Evolutionary conservation across 2,113 vertebrate species (phyloP), one percentile per base, ranked within the genome.

Genomic region (Corythornis vintsioides): DNA sequence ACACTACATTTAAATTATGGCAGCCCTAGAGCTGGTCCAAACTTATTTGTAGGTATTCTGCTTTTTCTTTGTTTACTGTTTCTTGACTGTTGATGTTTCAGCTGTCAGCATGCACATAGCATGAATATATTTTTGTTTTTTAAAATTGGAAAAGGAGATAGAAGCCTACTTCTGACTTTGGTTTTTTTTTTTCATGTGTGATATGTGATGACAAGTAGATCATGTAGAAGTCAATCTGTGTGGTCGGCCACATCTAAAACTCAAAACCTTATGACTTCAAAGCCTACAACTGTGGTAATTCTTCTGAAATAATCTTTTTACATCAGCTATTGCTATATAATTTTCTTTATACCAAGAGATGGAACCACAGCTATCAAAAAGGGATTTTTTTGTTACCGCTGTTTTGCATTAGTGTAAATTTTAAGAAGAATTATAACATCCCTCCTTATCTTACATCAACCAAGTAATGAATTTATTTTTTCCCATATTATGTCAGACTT

Each of bases 221-320:
- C 67, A 26, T 94, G 91, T 95, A 94, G 83, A 96, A 97, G 93
- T 96, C 96, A 96, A 26, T 92, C 93, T 92, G 42, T 92, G 42
- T 88, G 89, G 71, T 86, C 85, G 92, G 57, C 78, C 75, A 90
- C 19, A 66, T 90, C 65, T 78, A 95, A 97, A 96, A 84, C n/a
- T 74, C 75, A 91, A 89, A 89, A 75, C 15, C 33, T 69, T 74
- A 57, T 2, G 1, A 25, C 69, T 89, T 93, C 28, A n/a, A 52
- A 52, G 24, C 25, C 25, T 52, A 52, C 26, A 53, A 74, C 93
- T 20, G 16, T 31, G n/a, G 35, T 83, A 94, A 78, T 40, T 52
- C 28, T 35, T 50, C 52, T 66, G 69, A 79, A 90, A 87, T 75
- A 91, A 83, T 45, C 18, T 25, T 91, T 89, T 89, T 80, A 29